Evolutionary conservation across 2,113 vertebrate species (phyloP).

Genomic region (Donacobius atricapilla): DNA sequence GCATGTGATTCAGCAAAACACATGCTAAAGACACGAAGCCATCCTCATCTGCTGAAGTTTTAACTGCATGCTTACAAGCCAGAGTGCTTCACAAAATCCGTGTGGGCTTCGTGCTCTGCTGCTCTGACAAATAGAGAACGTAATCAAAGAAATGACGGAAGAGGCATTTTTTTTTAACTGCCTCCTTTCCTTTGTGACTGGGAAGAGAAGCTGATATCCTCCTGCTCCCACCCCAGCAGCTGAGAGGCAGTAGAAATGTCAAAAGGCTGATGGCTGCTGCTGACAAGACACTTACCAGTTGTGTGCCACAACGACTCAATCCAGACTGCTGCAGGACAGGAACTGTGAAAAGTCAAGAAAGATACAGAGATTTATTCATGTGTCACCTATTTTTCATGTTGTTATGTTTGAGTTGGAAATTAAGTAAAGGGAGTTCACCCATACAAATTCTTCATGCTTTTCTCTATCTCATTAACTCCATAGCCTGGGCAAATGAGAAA

Average conservation of each 20-base stretch:
- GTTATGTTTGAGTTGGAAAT: conserved; percentile 10
- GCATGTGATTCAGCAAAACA: background rate
- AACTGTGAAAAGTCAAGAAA: background rate
- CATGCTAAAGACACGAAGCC: background rate
- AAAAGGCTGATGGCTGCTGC: background rate
- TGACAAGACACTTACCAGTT: background rate
- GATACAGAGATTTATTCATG: background rate
- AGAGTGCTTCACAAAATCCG: background rate
- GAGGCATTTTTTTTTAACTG: background rate
- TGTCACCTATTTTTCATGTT: background rate
- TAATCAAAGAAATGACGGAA: background rate
- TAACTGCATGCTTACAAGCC: rapidly evolving
- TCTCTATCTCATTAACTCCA: conserved; percentile 31
- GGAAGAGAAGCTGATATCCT: background rate
- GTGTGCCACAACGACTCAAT: background rate
- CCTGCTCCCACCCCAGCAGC: background rate
- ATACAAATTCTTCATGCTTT: background rate
- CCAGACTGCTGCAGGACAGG: background rate
- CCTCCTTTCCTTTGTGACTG: background rate
- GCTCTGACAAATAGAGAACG: background rate
- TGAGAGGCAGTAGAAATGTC: background rate
- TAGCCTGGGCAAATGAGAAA: conserved; percentile 34
- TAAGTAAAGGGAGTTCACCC: conserved; percentile 8
- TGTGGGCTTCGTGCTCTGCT: background rate
- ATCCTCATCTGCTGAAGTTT: background rate